Evolutionary conservation across 2,888 invertebrate species (phyloP), one percentile per base, ranked within the genome.

Genomic region (Pammene aurita): DNA sequence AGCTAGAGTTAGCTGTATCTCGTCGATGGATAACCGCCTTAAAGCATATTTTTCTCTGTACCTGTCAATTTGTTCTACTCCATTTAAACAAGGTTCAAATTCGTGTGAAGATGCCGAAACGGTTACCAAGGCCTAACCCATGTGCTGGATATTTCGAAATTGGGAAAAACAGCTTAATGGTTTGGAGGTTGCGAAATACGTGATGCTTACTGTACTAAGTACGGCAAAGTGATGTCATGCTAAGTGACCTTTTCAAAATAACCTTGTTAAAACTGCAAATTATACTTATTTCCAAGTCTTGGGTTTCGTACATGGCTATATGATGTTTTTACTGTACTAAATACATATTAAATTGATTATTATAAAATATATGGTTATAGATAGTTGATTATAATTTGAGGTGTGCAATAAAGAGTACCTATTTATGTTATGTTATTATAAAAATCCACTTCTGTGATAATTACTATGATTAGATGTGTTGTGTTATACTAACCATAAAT

Each of bases 151-250:
- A 66, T 71, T 70, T 64, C 70, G 66, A 68, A 71, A 73, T 56
- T 65, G 58, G 55, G 62, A 41, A 71, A 66, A 65, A 63, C 48
- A 58, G 65, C 35, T 52, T 63, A 74, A 77, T 72, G 72, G 61
- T 69, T 72, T 73, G 71, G 70, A 67, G 41, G 64, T 77, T 77
- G 67, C 67, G 71, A 75, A 74, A 67, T 54, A 41, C n/a, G 9
- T 26, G 26, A 26, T 56, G 61, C 26, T 42, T n/a, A 52, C 14
- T 46, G 48, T 35, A 55, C 54, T 42, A 5, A 16, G 42, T 34
- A 55, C 54, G 1, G 13, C 46, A 38, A 34, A 42, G 52, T 66
- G 66, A 66, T 58, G 42, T 66, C 66, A 52, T 66, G 14, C 18
- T 41, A 18, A 35, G 41, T 44, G 52, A 66, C 65, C 65, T 44